Conservation (phyloP, 2,797 vertebrate species). For the Lagorchestes hirsutus region DNA sequence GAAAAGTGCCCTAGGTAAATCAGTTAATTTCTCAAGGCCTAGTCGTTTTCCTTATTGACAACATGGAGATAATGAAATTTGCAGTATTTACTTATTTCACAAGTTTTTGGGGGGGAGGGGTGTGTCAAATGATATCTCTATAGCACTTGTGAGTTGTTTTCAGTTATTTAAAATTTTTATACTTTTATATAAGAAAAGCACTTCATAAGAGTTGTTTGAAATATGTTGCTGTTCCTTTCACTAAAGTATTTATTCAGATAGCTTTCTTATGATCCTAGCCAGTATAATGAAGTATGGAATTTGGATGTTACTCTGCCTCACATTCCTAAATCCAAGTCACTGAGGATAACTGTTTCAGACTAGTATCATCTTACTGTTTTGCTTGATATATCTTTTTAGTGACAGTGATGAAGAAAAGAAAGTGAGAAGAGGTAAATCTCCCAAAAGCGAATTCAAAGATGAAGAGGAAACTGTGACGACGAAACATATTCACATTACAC, state of each 20-base stretch:
- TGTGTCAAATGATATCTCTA: background rate
- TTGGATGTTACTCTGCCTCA: conserved; percentile 61
- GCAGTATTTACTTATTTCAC: background rate
- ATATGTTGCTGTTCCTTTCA: background rate
- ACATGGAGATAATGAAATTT: background rate
- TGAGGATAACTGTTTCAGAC: conserved; percentile 54
- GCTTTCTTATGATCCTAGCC: conserved; percentile 65
- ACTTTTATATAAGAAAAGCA: conserved; percentile 43
- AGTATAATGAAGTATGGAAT: conserved; percentile 52
- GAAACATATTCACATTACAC: conserved; percentile 95
- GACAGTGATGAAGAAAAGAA: conserved; percentile 93
- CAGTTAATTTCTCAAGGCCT: background rate
- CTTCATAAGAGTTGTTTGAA: conserved; percentile 39
- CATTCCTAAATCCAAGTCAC: conserved; percentile 66
- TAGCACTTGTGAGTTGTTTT: conserved; percentile 16
- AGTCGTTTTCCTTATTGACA: background rate
- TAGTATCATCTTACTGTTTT: conserved; percentile 60
- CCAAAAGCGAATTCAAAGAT: conserved; percentile 95
- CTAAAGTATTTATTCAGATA: conserved; percentile 48
- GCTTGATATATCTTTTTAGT: conserved; percentile 85
- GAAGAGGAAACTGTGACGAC: conserved; percentile 97
- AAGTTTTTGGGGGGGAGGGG: background rate
- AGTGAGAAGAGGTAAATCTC: conserved; percentile 90
- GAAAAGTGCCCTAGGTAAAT: background rate
- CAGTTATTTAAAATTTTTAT: conserved; percentile 21